Base-by-base conservation (phyloP, 1,140 invertebrate species). In the Paraescarpia echinospica region DNA sequence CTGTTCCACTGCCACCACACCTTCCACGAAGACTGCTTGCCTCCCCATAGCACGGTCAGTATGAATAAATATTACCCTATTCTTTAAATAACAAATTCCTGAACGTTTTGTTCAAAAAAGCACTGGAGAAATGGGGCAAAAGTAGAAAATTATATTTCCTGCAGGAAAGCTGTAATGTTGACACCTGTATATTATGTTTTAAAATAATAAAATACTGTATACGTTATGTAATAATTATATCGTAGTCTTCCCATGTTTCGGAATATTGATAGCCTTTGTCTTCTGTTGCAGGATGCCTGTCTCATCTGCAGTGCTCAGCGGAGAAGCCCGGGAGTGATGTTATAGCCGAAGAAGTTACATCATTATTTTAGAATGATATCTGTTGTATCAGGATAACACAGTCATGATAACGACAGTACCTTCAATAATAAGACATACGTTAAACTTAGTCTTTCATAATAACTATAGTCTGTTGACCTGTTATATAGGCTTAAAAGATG, bases 1-100 rank as follows among this genome's bases (percentile, higher is more conserved):
- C 97, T 98, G 89, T 99, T 98, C 95, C 98, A 98, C 95, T 99
- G 98, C 95, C 97, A 97, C 93, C 98, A 99, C 96, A 97, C 97
- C 0, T 99, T 98, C 95, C 98, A 99, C 96, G 97, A 98, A 95
- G 97, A 97, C 93, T 99, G 98, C 96, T 95, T 99, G 31, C 95
- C 94, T 31, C 90, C 93, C n/a, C 90, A 93, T 93, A 89, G 90
- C 91, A 92, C 94, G 92, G 95, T 89, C 89, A 33, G n/a, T 33
- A 34, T 89, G 89, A 33, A 89, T 6, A 5, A 4, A 89, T 89
- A 4, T 14, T 14, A 89, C 34, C 18, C 14, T 89, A 33, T 89
- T 89, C 18, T 89, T 89, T 14, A 89, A 5, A 89, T 89, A 5
- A 33, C 14, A 33, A 89, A 89, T 5, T 89, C n/a, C 14, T 89